Evolutionary conservation across 2,113 vertebrate genomes (phyloP).

Genomic region (Rousettus leschenaultii): DNA sequence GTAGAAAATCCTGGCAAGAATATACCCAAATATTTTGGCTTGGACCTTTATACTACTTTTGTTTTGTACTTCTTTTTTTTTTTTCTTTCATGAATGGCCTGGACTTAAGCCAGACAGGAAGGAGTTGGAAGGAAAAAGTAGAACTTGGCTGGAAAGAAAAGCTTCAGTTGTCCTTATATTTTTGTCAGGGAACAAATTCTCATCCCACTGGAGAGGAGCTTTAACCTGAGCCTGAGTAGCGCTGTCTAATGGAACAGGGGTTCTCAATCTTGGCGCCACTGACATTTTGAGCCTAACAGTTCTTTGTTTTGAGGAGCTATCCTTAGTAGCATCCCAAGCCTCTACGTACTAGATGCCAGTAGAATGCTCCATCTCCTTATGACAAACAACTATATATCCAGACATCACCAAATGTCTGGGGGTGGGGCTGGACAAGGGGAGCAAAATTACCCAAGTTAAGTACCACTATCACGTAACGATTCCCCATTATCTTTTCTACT

Average conservation of each 20-base stretch:
- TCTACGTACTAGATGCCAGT: background rate
- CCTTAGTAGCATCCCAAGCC: background rate
- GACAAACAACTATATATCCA: background rate
- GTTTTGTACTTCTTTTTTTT: background rate
- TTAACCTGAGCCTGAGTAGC: slow-evolving; percentile 67
- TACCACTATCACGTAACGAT: background rate
- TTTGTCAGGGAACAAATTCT: slow-evolving; percentile 55
- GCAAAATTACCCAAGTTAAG: background rate
- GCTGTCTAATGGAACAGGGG: slow-evolving; percentile 51
- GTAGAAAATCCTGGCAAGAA: slow-evolving; percentile 35
- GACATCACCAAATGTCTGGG: background rate
- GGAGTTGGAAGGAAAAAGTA: slow-evolving; percentile 39
- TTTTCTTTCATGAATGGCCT: slow-evolving; percentile 14
- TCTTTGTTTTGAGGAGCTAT: background rate
- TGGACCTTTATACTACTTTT: background rate
- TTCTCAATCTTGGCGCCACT: background rate
- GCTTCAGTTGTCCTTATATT: slow-evolving; percentile 34
- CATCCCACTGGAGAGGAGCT: slow-evolving; percentile 24
- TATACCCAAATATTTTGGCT: background rate
- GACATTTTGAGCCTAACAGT: background rate
- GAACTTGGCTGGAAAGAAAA: background rate
- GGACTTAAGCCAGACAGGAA: background rate
- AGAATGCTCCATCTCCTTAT: background rate
- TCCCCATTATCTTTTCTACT: background rate
- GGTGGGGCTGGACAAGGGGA: background rate